phyloP scores from a whole-genome alignment of 2,113 vertebrate genomes.

The Sialia sialis region DNA sequence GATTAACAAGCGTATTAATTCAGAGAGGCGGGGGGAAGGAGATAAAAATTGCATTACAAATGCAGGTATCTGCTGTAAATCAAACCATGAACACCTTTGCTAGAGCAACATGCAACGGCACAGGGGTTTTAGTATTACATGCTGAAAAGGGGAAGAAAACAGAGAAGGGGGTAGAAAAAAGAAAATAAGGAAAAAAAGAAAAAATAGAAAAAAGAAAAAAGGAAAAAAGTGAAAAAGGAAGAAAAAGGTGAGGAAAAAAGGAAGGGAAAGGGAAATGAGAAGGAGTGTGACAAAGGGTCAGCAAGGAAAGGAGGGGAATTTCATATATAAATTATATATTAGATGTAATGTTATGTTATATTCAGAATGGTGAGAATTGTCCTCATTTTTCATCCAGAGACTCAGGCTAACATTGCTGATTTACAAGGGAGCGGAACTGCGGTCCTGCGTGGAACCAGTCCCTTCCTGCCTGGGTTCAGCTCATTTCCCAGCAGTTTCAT shows the following conservation, averaged over 20 bases:
- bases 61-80: slow-evolving; percentile 46
- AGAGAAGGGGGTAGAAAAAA: fast-evolving
- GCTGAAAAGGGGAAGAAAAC: neutral
- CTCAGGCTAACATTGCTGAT: neutral
- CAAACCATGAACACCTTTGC: neutral
- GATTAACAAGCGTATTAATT: slow-evolving; percentile 57
- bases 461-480: neutral
- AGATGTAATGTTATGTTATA: neutral
- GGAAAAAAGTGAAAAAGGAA: fast-evolving
- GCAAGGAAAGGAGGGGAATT: neutral
- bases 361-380: neutral
- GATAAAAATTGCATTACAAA: slow-evolving; percentile 44
- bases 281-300: neutral
- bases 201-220: fast-evolving
- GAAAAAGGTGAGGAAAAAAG: neutral
- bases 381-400: neutral
- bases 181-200: fast-evolving
- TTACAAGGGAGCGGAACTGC: neutral
- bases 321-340: neutral
- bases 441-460: neutral
- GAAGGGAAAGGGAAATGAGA: neutral
- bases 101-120: neutral
- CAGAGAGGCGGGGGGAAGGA: neutral
- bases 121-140: neutral
- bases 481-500: neutral